A percentile compares a stretch with the other conserved stretches of the same genome.
Conservation (phyloP, 2,888 invertebrate genomes). For the Cerastoderma edule region DNA sequence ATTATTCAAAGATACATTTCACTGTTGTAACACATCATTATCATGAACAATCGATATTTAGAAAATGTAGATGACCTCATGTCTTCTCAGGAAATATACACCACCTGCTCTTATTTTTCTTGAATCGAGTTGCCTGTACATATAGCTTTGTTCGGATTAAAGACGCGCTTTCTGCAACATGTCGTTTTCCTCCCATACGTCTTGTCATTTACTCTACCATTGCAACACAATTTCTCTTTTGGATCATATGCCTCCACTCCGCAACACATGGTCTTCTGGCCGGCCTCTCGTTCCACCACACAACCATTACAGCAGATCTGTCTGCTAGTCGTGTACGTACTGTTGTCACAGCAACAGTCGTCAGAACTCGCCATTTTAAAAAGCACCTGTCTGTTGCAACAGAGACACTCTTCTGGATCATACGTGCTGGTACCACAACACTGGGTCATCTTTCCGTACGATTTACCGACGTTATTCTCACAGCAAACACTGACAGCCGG, state of each 20-base stretch:
- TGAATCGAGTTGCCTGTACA: too few species aligned
- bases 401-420: slow-evolving; percentile 36
- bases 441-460: slow-evolving; percentile 28
- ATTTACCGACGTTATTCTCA: not conserved
- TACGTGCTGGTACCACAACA: slow-evolving; percentile 47
- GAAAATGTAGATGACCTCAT: too few species aligned
- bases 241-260: slow-evolving; percentile 37
- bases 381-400: slow-evolving; percentile 37
- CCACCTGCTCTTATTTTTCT: too few species aligned
- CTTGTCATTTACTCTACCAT: slow-evolving; percentile 8
- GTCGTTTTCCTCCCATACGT: slow-evolving; percentile 24
- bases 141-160: slow-evolving; percentile 23
- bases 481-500: slow-evolving; percentile 10
- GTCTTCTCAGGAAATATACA: too few species aligned
- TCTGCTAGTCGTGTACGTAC: slow-evolving; percentile 33
- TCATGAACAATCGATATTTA: too few species aligned
- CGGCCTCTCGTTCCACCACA: slow-evolving; percentile 31
- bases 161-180: slow-evolving; percentile 33
- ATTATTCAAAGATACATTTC: too few species aligned
- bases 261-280: slow-evolving; percentile 41
- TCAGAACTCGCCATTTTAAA: slow-evolving; percentile 28
- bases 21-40: too few species aligned
- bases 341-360: slow-evolving; percentile 42
- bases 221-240: slow-evolving; percentile 29
- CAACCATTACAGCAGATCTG: slow-evolving; percentile 39